Evolutionary conservation across 2,888 invertebrate genomes (phyloP), one percentile per base, ranked within the genome.

Genomic region (Beris morrisii): DNA sequence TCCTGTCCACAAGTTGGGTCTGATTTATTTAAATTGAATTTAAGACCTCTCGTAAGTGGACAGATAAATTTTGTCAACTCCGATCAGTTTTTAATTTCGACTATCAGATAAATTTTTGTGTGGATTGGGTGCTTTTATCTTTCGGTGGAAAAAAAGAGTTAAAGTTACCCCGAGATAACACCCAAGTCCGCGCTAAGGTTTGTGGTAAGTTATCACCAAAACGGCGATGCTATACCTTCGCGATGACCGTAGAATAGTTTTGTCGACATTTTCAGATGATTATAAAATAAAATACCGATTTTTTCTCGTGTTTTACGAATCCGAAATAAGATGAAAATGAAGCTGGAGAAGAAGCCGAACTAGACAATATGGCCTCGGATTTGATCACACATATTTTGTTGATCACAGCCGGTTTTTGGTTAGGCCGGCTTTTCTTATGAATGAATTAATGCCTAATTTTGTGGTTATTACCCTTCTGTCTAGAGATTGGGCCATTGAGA

Each of bases 11-110:
- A 38, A 46, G 46, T 59, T n/a, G 9, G 48, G 3, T 48, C 32
- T 53, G 12, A 30, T 59, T 46, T 48, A 48, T 59, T 48, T 32
- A 31, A 30, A 48, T 31, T 30, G 31, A 28, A 57, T 44, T n/a
- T 31, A 57, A 43, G 13, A n/a, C 58, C 13, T 32, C 54, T 52
- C 22, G 45, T 45, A 58, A 59, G 58, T 48, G 58, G 48, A 48
- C n/a, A 59, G 46, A 59, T 59, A 59, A 59, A 59, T 59, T 59
- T 59, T 46, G 48, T 59, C 58, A 48, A 30, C 58, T 48, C 30
- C 13, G 31, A 48, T 59, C 58, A 59, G n/a, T 59, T 59, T 59
- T 59, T 59, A 46, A 59, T 59, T 46, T 59, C 48, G 31, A 45
- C 46, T 59, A 48, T 32, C 48, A 6, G n/a, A 46, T 7, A 31